Evolutionary conservation across 2,113 vertebrate genomes (phyloP), one percentile per base, ranked within the genome.

Genomic region (Zapus hudsonius): DNA sequence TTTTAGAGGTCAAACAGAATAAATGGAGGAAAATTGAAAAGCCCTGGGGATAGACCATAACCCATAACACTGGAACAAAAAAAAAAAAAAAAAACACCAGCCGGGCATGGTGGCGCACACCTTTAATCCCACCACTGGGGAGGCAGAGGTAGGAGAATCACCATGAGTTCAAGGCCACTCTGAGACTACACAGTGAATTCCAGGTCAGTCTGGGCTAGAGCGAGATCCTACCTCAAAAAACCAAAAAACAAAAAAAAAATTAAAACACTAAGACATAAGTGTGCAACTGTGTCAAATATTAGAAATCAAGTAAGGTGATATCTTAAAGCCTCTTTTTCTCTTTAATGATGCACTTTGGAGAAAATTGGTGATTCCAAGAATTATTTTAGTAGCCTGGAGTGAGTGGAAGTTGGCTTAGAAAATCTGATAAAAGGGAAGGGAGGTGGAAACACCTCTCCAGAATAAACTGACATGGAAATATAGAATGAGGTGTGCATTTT

Each of bases 201-300:
- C n/a, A n/a, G n/a, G n/a, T n/a, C n/a, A n/a, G n/a, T n/a, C n/a
- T n/a, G n/a, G n/a, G n/a, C n/a, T n/a, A n/a, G n/a, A n/a, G n/a
- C n/a, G n/a, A n/a, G n/a, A n/a, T n/a, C n/a, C n/a, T n/a, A n/a
- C n/a, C n/a, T n/a, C n/a, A n/a, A n/a, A n/a, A n/a, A n/a, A n/a
- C n/a, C n/a, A n/a, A 40, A 40, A 90, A 90, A 82, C 10, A n/a
- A 15, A 90, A n/a, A 82, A 38, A n/a, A n/a, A n/a, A n/a, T n/a
- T n/a, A n/a, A n/a, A n/a, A n/a, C n/a, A n/a, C n/a, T 52, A 52
- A 52, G 52, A 13, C 11, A 3, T 15, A 52, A 52, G 52, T 20
- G 10, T 15, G 42, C 31, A 84, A 74, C 19, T 52, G 22, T 42
- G 19, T 15, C 25, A 88, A 61, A 70, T 36, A 74, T 72, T 13